Evolutionary conservation across 1,140 invertebrate species (phyloP), one percentile per base, ranked within the genome.

Genomic region (Dermatophagoides farinae): DNA sequence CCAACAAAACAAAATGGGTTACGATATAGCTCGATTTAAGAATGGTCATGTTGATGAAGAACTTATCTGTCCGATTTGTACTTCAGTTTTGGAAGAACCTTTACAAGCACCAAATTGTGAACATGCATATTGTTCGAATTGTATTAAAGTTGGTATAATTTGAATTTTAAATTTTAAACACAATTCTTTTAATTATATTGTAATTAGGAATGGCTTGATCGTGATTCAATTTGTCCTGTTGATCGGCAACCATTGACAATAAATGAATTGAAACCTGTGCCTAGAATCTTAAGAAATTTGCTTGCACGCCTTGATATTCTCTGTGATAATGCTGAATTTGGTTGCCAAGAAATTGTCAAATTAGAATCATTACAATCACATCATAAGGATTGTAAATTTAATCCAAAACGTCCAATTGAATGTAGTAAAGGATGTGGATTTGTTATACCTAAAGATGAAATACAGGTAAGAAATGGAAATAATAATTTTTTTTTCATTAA

Each of bases 341-440:
- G 91, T 31, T 96, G 91, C 72, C 80, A 78, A 64, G 74, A 79
- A 50, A 75, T 89, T 25, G 75, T 95, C 16, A 93, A 93, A 73
- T 74, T 96, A 59, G 90, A 95, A 70, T 79, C 80, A 39, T 72
- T 93, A 52, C 75, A 77, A 9, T 74, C 80, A 25, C 91, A 96
- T 75, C 72, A 92, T 63, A 82, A 84, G 68, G 88, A 93, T 73
- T 95, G 91, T 76, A 85, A 88, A 71, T 85, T 82, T 68, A 96
- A 95, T 74, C 91, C 91, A 6, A 93, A 93, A 71, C 79, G 87
- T 70, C 89, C 88, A 18, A 82, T 91, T 63, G 81, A 82, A 25
- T 96, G 91, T 72, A 88, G 92, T 66, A 81, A 85, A 68, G 90
- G 90, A 6, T 96, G 91, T 71, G 88, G 87, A 44, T 76, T 92